These are phyloP conservation scores for Aricia artaxerxes DNA, from an alignment of 2,888 invertebrate genomes.

Conservation along the genomic window DNA sequence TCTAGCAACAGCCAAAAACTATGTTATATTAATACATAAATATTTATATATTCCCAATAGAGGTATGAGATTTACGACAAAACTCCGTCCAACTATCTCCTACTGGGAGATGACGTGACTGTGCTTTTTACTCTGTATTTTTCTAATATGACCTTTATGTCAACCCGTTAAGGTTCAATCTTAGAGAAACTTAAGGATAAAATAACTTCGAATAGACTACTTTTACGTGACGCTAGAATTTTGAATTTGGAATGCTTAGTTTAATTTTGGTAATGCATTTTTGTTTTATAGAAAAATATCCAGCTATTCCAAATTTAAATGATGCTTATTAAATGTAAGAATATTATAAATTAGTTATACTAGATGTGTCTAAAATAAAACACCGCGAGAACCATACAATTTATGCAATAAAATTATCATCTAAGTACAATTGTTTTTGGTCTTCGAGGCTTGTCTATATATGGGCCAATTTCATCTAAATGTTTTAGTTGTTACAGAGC, in stretches of 20 bases:
- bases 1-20: neutral
- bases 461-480: too few relatives aligned
- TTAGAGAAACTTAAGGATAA: too few relatives aligned
- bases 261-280: neutral
- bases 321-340: too few relatives aligned
- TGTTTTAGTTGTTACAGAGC: too few relatives aligned
- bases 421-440: too few relatives aligned
- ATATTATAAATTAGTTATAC: too few relatives aligned
- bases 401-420: too few relatives aligned
- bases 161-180: neutral
- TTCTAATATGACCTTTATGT: neutral
- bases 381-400: too few relatives aligned
- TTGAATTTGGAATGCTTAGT: neutral
- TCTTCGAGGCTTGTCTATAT: too few relatives aligned
- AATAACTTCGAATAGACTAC: neutral
- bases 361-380: too few relatives aligned
- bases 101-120: neutral
- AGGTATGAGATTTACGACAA: neutral
- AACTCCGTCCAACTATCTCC: neutral
- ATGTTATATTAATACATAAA: neutral
- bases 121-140: neutral
- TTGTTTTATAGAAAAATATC: neutral
- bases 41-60: constrained; percentile 8
- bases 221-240: neutral
- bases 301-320: too few relatives aligned